Evolutionary conservation across 2,797 vertebrate species (phyloP), one percentile per base, ranked within the genome.

Genomic region (Psittacula derbiana): DNA sequence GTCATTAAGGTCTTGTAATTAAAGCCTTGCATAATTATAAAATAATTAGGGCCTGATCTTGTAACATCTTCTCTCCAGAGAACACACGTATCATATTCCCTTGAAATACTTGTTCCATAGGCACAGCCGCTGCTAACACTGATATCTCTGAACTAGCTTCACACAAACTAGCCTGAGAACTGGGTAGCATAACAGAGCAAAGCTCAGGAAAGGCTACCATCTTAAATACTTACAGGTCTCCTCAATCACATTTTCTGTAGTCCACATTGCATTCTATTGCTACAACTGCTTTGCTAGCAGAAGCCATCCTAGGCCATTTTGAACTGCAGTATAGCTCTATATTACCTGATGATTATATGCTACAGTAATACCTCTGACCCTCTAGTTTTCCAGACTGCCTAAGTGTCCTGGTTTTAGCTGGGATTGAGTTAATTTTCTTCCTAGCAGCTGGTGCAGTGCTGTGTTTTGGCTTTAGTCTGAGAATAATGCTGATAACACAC

Each of bases 41-140:
- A 94, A 93, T 93, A 95, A 92, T 94, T 88, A 92, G 55, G 55
- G 46, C 14, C 76, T 70, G 62, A 80, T 94, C 66, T 91, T 69
- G 47, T 71, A 89, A 43, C 5, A 0, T 86, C 61, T 71, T 80
- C 49, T 78, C 83, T 88, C 87, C 79, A 27, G 76, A 90, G 80
- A 86, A 49, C 43, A 72, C n/a, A 72, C 11, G 53, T 62, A 69
- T 75, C 70, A 84, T 78, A 61, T 69, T 94, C 58, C 58, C 50
- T 61, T 81, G 43, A 71, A 90, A 72, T 43, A 65, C 62, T 53
- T 25, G 62, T 49, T 74, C 18, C 8, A 23, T 18, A 67, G 72
- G 52, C 90, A 80, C 25, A 30, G 53, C 21, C 0, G 0, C 18
- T 57, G 31, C 53, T 75, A 21, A 30, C 24, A 20, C 7, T 28